Base-by-base conservation (phyloP, 1,140 invertebrate genomes). In the Maconellicoccus hirsutus region DNA sequence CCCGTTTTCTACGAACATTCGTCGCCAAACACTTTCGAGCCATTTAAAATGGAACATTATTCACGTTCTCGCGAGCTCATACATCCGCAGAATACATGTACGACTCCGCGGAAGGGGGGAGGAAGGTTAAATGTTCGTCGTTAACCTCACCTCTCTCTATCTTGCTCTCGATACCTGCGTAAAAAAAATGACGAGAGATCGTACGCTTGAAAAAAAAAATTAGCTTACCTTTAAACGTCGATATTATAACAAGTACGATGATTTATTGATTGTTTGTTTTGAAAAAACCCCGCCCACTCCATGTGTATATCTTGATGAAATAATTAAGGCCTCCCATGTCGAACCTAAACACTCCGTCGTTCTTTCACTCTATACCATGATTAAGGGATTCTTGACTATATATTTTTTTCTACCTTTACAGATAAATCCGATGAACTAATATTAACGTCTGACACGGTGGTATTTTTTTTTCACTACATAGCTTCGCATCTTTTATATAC, bases 251-350 rank as follows among this genome's bases (percentile, higher is more conserved):
- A 66, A 66, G 61, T 66, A 25, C 59, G 70, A 66, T 69, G 72
- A 72, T 72, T 72, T 72, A 72, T 72, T 39, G n/a, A 42, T 72
- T 69, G 72, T 72, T 72, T 72, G 70, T 72, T 72, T 72, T 72
- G 33, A 26, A 16, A 59, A 27, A 26, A 14, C 29, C 72, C 70
- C 72, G 72, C 72, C 72, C 72, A 70, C 70, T 72, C 72, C 59
- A 71, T 70, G 70, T 72, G 70, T 70, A 70, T 61, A 70, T 61
- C 69, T 72, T 72, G 72, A 72, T 72, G 72, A 70, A 72, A 72
- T 72, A 72, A 72, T 72, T 72, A 72, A 72, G 72, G 69, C 72
- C 72, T 72, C 72, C 72, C 72, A 72, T 72, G 72, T 70, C 70
- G 72, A 71, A 39, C 22, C 70, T 23, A 52, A 52, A 52, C 42